phyloP scores from a whole-genome alignment of 2,113 vertebrate species.

The Notarius lentiginosus region DNA sequence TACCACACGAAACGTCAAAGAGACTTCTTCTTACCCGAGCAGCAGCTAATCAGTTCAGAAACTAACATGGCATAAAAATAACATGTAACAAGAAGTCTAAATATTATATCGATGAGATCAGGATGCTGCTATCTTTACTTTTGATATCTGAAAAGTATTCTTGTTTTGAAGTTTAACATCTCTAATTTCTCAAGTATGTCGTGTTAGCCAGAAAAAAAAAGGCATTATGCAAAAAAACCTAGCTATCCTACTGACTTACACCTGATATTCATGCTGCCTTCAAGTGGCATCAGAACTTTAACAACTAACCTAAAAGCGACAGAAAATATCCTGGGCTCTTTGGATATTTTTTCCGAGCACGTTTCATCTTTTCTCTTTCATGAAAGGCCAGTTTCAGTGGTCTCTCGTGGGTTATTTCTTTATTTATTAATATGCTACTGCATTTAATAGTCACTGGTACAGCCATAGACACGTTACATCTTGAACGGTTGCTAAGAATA shows the following conservation, averaged over 20 bases:
- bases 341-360: neutral
- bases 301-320: neutral
- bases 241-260: neutral
- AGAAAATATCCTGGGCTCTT: neutral
- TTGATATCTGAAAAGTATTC: neutral
- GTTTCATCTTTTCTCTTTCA: no score
- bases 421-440: neutral
- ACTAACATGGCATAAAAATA: neutral
- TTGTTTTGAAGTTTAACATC: neutral
- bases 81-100: neutral
- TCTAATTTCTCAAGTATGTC: neutral
- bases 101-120: neutral
- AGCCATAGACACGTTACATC: neutral
- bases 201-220: neutral
- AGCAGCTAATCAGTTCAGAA: neutral
- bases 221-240: neutral
- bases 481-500: neutral
- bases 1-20: neutral
- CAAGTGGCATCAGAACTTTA: neutral
- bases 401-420: neutral
- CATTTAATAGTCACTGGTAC: neutral
- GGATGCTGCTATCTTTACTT: neutral
- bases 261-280: neutral
- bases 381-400: no score
- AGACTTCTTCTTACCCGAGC: neutral